Percentiles rank a stretch among this genome's conserved stretches.
phyloP scores from a whole-genome alignment of 2,888 invertebrate genomes.

The Aplocera efformata region DNA sequence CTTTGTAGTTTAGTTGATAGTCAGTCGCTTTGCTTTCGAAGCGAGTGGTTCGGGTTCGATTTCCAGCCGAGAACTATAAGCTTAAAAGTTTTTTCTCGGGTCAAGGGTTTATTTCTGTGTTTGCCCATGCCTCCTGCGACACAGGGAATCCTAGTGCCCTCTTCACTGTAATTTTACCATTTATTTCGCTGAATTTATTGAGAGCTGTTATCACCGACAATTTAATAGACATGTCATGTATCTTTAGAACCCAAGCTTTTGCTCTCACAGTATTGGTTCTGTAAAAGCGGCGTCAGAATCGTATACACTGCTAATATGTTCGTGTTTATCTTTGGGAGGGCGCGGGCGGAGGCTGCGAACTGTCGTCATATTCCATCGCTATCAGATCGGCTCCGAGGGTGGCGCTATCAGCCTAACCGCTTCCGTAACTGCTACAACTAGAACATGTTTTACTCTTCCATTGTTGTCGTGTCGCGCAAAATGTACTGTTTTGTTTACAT shows the following conservation, averaged over 20 bases:
- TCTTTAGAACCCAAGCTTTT: neutral
- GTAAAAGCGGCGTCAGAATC: slow-evolving; percentile 4
- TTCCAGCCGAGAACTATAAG: too few species aligned
- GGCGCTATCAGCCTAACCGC: slow-evolving; percentile 43
- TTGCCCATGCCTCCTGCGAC: too few species aligned
- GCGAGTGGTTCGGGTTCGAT: too few species aligned
- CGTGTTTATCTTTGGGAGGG: slow-evolving; percentile 38
- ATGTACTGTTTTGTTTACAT: neutral
- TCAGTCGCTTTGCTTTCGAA: too few species aligned
- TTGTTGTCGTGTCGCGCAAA: neutral
- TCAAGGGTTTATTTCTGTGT: too few species aligned
- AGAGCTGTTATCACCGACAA: neutral
- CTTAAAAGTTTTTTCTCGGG: too few species aligned
- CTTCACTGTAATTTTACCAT: neutral
- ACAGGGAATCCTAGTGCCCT: too few species aligned
- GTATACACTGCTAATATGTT: slow-evolving; percentile 29
- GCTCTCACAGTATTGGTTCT: too few species aligned
- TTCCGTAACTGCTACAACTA: slow-evolving; percentile 25
- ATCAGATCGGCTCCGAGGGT: slow-evolving; percentile 59
- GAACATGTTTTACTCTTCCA: slow-evolving; percentile 30
- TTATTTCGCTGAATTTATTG: slow-evolving; percentile 2
- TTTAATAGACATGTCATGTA: too few species aligned
- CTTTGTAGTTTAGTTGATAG: too few species aligned
- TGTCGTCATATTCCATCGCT: slow-evolving; percentile 68
- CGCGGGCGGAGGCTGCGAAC: slow-evolving; percentile 54